A percentile compares a stretch with the other conserved stretches of the same genome.
Evolutionary conservation across 2,113 vertebrate species (phyloP).

Genomic region (Eidolon helvum): DNA sequence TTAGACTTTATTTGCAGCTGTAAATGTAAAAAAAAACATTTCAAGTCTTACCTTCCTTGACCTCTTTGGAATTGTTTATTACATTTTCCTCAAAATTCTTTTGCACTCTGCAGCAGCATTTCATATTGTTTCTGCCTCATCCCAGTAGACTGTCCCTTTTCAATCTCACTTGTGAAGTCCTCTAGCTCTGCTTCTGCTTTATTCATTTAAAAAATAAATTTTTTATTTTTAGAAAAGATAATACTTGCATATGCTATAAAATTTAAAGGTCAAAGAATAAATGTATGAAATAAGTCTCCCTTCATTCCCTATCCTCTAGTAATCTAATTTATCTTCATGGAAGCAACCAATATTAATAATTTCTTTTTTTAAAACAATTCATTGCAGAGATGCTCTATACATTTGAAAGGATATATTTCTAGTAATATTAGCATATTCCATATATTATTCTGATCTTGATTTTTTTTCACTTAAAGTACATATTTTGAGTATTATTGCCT

Average conservation of each 20-base stretch:
- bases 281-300: background rate
- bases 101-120: background rate
- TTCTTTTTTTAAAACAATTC: background rate
- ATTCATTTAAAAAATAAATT: background rate
- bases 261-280: background rate
- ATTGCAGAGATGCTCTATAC: background rate
- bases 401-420: background rate
- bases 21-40: background rate
- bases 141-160: background rate
- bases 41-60: background rate
- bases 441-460: background rate
- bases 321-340: background rate
- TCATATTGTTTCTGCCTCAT: background rate
- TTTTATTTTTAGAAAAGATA: background rate
- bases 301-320: background rate
- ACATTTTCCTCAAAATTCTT: background rate
- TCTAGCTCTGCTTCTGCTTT: background rate
- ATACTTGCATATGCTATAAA: background rate
- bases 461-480: background rate
- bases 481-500: background rate
- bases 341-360: background rate
- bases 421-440: background rate
- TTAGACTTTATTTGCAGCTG: background rate
- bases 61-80: background rate
- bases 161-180: background rate